These are phyloP conservation scores for Leptinotarsa juncta DNA, from an alignment of 2,888 invertebrate genomes.

Conservation along the genomic window DNA sequence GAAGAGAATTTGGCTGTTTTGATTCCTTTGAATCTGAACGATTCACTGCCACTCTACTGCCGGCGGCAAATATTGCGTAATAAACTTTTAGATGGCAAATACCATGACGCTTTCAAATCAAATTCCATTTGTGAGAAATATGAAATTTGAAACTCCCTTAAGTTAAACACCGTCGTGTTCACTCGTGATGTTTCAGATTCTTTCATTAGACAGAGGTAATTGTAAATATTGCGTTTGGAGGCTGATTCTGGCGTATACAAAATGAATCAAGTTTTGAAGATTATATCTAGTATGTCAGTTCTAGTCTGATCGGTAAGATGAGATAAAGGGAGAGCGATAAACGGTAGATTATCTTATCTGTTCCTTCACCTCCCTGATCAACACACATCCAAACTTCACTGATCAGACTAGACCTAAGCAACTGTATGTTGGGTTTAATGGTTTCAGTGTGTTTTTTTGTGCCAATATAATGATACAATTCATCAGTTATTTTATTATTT, in stretches of 20 bases:
- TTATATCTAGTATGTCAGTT: background rate
- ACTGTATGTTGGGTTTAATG: too few relatives aligned
- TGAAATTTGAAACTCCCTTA: constrained; percentile 11
- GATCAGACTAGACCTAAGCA: too few relatives aligned
- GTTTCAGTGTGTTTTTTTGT: too few relatives aligned
- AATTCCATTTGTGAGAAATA: constrained; percentile 17
- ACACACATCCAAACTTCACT: too few relatives aligned
- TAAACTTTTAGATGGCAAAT: constrained; percentile 12
- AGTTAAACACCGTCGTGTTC: constrained; percentile 21
- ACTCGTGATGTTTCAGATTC: constrained; percentile 22
- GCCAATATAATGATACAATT: too few relatives aligned
- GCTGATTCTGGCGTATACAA: constrained; percentile 17
- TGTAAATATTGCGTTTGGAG: constrained; percentile 9
- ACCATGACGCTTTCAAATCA: constrained; percentile 24
- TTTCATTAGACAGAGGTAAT: constrained; percentile 13
- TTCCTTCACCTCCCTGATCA: background rate
- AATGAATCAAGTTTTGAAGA: constrained; percentile 3
- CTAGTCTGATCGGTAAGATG: too few relatives aligned
- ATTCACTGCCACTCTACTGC: constrained; percentile 54
- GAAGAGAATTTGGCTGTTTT: constrained; percentile 24
- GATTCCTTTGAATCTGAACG: constrained; percentile 45
- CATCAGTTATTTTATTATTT: too few relatives aligned
- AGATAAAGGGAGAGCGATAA: too few relatives aligned
- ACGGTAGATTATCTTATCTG: background rate
- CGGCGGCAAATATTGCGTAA: constrained; percentile 32